Conservation (phyloP, 2,113 vertebrate genomes). For the Pteropus alecto region DNA sequence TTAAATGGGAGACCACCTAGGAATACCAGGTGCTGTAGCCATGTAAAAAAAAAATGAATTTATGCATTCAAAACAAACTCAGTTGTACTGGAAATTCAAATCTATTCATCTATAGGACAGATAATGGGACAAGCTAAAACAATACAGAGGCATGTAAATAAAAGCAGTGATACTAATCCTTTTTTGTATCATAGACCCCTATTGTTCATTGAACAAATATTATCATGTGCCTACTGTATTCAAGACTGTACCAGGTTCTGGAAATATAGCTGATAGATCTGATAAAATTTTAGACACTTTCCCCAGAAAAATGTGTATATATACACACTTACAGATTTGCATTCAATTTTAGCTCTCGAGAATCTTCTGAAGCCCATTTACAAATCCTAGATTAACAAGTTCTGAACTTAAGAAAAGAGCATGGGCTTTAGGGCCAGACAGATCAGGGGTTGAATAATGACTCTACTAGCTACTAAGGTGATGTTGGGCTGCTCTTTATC, state of each 20-base stretch:
- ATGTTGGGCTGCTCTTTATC: not conserved
- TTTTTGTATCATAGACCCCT: not conserved
- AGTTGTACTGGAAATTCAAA: not conserved
- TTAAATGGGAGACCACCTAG: too few species aligned
- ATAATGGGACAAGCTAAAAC: not conserved
- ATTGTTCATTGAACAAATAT: not conserved
- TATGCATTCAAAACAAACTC: constrained; percentile 8
- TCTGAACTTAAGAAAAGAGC: not conserved
- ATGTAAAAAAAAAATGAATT: too few species aligned
- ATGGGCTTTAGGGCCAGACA: not conserved
- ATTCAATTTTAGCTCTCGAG: not conserved
- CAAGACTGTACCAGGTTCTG: not conserved
- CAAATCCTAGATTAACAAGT: not conserved
- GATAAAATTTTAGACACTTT: not conserved
- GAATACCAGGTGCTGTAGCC: too few species aligned
- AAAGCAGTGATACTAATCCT: not conserved
- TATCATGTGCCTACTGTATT: not conserved
- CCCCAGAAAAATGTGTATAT: not conserved
- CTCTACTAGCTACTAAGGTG: not conserved
- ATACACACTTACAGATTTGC: not conserved
- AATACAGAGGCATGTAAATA: not conserved
- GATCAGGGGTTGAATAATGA: not conserved
- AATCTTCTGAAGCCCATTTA: not conserved
- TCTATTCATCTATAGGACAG: not conserved
- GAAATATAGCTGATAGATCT: not conserved